Percentiles rank a stretch among this genome's conserved stretches.
These are phyloP conservation scores for Danio albolineatus DNA, from an alignment of 2,797 vertebrate genomes.

Conservation along the genomic window DNA sequence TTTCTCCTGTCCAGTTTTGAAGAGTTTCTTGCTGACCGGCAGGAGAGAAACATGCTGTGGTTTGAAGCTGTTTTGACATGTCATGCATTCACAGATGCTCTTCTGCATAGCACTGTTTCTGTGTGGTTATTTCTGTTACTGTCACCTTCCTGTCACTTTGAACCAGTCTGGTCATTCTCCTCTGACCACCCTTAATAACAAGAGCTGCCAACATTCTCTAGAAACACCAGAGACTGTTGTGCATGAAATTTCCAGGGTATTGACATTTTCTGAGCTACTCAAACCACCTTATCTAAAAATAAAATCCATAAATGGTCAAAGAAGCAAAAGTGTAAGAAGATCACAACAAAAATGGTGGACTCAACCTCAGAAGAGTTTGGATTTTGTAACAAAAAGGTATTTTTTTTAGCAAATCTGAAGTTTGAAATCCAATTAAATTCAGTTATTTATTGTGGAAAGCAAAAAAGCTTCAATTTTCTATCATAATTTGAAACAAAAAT, in stretches of 20 bases:
- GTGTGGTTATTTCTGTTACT: conserved; percentile 13
- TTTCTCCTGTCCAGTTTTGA: neutral
- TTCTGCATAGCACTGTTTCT: neutral
- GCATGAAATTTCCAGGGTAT: conserved; percentile 7
- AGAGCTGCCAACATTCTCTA: conserved; percentile 5
- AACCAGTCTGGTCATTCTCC: neutral
- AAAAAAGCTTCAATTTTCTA: neutral
- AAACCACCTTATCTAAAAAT: neutral
- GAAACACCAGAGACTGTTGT: conserved; percentile 3
- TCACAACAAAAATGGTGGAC: neutral
- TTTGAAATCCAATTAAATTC: neutral
- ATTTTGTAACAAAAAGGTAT: neutral
- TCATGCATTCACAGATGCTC: neutral
- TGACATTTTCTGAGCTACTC: neutral
- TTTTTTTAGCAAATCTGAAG: neutral
- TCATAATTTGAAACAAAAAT: neutral
- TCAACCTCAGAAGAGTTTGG: neutral
- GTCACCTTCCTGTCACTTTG: conserved; percentile 23
- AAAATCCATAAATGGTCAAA: neutral
- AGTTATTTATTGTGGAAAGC: neutral
- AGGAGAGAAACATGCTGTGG: neutral
- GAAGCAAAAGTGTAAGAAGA: neutral
- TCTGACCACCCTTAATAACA: conserved; percentile 21
- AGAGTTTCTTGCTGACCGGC: neutral
- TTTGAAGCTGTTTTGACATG: conserved; percentile 6